Conservation (phyloP, 35 echinoderm and acorn worm genomes). For the Lytechinus pictus region DNA sequence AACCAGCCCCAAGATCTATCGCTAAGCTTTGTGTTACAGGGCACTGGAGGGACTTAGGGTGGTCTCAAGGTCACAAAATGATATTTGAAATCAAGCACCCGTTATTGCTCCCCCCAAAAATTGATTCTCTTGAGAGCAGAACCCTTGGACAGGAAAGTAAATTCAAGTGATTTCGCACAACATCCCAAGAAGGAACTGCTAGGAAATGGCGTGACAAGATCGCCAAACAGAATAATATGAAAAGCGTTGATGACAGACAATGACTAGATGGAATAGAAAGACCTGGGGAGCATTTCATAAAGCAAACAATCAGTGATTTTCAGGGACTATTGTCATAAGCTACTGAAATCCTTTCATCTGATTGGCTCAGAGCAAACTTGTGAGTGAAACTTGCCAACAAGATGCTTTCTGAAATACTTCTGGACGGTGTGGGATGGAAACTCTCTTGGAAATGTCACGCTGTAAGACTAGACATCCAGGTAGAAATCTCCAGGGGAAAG, state of each 20-base stretch:
- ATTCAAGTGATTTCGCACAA: neutral
- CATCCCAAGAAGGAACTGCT: neutral
- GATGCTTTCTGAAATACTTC: too few species aligned
- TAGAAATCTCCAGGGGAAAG: neutral
- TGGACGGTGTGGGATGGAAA: neutral
- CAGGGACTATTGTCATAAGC: too few species aligned
- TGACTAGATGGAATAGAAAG: neutral
- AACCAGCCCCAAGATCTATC: too few species aligned
- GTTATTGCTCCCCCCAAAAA: neutral
- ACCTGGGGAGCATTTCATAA: neutral
- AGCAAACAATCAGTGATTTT: too few species aligned
- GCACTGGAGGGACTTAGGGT: neutral
- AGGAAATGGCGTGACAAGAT: neutral
- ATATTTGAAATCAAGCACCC: neutral
- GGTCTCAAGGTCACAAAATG: neutral
- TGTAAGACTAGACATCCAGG: neutral
- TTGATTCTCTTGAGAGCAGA: neutral
- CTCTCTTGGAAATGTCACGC: neutral
- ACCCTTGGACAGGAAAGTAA: neutral
- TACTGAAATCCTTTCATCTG: too few species aligned
- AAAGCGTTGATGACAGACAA: neutral
- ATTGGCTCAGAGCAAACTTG: too few species aligned
- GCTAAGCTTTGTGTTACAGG: too few species aligned
- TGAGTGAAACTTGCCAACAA: too few species aligned
- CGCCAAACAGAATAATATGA: neutral